Evolutionary conservation across 1,140 invertebrate genomes (phyloP).

Genomic region (Ectropis grisescens): DNA sequence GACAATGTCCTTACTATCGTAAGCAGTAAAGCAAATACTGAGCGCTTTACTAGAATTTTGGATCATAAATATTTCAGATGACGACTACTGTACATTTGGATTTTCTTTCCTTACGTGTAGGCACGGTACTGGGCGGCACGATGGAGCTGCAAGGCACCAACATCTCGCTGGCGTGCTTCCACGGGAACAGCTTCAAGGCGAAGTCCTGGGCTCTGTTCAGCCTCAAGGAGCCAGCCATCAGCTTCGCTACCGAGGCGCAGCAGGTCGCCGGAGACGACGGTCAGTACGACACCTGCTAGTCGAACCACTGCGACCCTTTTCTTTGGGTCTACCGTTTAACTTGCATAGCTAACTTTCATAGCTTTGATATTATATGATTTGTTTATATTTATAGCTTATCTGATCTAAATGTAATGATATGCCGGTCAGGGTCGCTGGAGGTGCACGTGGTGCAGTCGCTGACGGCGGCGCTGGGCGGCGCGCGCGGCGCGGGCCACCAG

Average conservation of each 20-base stretch:
- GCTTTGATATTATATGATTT: too few species aligned
- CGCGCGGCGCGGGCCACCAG: slow-evolving; percentile 78
- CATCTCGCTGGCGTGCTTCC: slow-evolving; percentile 96
- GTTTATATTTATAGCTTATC: too few species aligned
- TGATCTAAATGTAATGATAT: too few species aligned
- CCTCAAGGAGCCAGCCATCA: slow-evolving; percentile 93
- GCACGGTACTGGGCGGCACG: slow-evolving; percentile 93
- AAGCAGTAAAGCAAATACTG: too few species aligned
- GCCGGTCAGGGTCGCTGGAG: background rate
- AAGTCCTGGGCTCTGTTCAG: slow-evolving; percentile 98
- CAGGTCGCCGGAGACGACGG: slow-evolving; percentile 80
- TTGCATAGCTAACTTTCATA: too few species aligned
- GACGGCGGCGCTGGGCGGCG: slow-evolving; percentile 88
- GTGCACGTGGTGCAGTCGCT: slow-evolving; percentile 86
- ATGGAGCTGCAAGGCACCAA: slow-evolving; percentile 92
- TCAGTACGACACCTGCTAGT: slow-evolving; percentile 29
- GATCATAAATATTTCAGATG: too few species aligned
- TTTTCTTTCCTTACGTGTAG: too few species aligned
- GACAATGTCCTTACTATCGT: too few species aligned
- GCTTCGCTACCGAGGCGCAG: slow-evolving; percentile 95
- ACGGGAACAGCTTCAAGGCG: slow-evolving; percentile 96
- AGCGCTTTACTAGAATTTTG: too few species aligned
- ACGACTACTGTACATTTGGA: too few species aligned
- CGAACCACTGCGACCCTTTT: background rate
- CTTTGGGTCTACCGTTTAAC: too few species aligned